phyloP scores from a whole-genome alignment of 1,140 invertebrate genomes.

The Sitodiplosis mosellana region DNA sequence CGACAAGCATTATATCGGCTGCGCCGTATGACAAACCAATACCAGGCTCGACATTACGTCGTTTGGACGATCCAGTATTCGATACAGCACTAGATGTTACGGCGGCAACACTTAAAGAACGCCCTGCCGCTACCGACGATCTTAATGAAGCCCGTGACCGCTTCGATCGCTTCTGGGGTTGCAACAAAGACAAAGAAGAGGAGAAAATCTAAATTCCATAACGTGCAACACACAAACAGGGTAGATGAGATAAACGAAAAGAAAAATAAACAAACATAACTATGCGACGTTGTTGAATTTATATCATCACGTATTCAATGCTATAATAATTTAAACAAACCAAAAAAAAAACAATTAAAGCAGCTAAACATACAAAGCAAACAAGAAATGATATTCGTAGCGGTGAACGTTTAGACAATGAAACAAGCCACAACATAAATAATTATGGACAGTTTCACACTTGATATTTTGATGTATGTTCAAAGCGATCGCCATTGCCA shows the following conservation, averaged over 20 bases:
- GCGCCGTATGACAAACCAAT: constrained; percentile 19
- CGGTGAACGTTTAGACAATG: no score
- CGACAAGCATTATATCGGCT: background rate
- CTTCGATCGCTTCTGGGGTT: constrained; percentile 74
- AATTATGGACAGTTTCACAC: no score
- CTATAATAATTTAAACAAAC: no score
- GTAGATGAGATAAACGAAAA: background rate
- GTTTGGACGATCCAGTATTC: constrained; percentile 34
- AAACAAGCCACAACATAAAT: no score
- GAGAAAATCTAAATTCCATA: constrained; percentile 8
- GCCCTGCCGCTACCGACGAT: constrained; percentile 50
- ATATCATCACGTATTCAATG: no score
- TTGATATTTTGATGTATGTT: no score
- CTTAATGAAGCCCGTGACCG: constrained; percentile 63
- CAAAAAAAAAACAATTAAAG: no score
- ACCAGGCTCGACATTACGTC: constrained; percentile 30
- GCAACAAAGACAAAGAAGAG: constrained; percentile 23
- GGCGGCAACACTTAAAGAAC: constrained; percentile 14
- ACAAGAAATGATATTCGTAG: no score
- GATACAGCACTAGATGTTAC: constrained; percentile 16
- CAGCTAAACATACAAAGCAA: no score
- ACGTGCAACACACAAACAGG: background rate
- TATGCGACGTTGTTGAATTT: no score
- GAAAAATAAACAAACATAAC: background rate
- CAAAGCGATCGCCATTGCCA: no score